Conservation (phyloP, 2,888 invertebrate species). For the Teinopalpus imperialis region DNA sequence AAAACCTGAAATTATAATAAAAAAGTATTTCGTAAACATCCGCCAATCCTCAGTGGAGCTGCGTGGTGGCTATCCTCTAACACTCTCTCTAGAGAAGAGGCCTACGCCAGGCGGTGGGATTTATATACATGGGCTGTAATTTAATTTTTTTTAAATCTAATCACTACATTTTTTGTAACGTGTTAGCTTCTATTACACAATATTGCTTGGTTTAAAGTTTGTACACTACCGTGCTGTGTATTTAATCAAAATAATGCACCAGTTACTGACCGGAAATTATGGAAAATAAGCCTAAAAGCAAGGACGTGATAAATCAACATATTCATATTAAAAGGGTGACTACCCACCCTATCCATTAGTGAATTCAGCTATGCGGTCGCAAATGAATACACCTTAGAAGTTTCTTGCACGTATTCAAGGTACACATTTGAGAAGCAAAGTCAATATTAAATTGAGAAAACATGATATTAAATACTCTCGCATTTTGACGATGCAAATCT, state of each 20-base stretch:
- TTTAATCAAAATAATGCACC: constrained; percentile 64
- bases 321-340: constrained; percentile 65
- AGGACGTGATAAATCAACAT: constrained; percentile 69
- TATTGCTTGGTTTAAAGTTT: too few relatives aligned
- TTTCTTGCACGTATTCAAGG: constrained; percentile 60
- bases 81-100: too few relatives aligned
- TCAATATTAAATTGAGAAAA: constrained; percentile 51
- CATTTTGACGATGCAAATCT: constrained; percentile 57
- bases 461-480: constrained; percentile 56
- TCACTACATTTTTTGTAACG: too few relatives aligned
- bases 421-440: constrained; percentile 49
- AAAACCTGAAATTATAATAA: too few relatives aligned
- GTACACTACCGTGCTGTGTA: too few relatives aligned
- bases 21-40: too few relatives aligned
- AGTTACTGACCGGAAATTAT: constrained; percentile 72
- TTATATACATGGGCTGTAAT: too few relatives aligned
- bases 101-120: too few relatives aligned
- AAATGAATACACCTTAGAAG: constrained; percentile 58
- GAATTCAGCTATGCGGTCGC: constrained; percentile 56
- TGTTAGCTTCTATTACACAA: too few relatives aligned
- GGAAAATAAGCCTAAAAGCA: constrained; percentile 72
- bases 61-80: too few relatives aligned
- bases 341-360: constrained; percentile 70
- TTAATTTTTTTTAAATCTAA: too few relatives aligned
- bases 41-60: too few relatives aligned